phyloP scores from a whole-genome alignment of 2,888 invertebrate genomes.

The Zygaena filipendulae region DNA sequence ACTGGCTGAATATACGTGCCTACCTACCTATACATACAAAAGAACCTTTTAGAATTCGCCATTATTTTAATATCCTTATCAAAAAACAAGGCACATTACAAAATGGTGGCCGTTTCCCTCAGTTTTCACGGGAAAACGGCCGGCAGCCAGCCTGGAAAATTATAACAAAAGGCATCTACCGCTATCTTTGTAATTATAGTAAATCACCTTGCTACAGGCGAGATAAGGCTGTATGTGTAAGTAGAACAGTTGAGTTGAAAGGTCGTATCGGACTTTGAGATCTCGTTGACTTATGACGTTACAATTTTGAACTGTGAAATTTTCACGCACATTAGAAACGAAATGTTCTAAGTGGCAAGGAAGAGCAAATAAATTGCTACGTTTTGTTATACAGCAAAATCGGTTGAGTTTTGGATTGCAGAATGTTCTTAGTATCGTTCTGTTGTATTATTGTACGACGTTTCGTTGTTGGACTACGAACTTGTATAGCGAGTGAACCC shows the following conservation, averaged over 20 bases:
- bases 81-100: constrained; percentile 69
- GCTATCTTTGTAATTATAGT: constrained; percentile 71
- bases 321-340: constrained; percentile 21
- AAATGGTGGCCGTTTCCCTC: constrained; percentile 64
- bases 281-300: constrained; percentile 38
- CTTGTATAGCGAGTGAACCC: constrained; percentile 60
- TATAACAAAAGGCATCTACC: constrained; percentile 69
- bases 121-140: constrained; percentile 62
- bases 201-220: constrained; percentile 66
- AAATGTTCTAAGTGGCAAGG: constrained; percentile 30
- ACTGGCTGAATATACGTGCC: too few relatives aligned
- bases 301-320: constrained; percentile 27
- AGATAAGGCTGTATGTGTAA: constrained; percentile 48
- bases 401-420: constrained; percentile 25
- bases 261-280: constrained; percentile 37
- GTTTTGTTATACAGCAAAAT: constrained; percentile 26
- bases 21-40: too few relatives aligned
- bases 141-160: constrained; percentile 64
- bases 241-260: constrained; percentile 33
- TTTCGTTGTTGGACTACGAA: constrained; percentile 28
- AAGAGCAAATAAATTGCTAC: constrained; percentile 26
- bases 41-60: constrained; percentile 53
- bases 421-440: constrained; percentile 26
- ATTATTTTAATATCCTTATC: constrained; percentile 68
- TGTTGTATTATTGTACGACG: constrained; percentile 32